Evolutionary conservation across 2,888 invertebrate species (phyloP).

Genomic region (Ennomos quercinarius): DNA sequence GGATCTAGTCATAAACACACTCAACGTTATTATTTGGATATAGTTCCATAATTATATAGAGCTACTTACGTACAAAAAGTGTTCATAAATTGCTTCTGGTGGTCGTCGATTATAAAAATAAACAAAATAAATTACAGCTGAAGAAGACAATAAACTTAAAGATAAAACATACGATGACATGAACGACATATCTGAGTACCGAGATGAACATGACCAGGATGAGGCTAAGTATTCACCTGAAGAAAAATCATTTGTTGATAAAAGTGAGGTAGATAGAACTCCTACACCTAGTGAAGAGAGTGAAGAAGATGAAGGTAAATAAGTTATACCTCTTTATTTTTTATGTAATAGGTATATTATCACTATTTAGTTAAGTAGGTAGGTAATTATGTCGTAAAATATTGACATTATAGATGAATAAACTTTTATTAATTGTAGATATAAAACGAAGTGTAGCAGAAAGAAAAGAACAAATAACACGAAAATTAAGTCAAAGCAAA

Average conservation of each 20-base stretch:
- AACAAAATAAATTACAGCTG: constrained; percentile 54
- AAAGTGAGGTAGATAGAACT: constrained; percentile 85
- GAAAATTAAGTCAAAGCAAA: constrained; percentile 89
- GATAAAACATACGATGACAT: constrained; percentile 71
- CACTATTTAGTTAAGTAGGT: no score
- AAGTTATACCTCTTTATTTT: not conserved
- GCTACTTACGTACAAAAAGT: no score
- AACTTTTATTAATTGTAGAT: constrained; percentile 50
- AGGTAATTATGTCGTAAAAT: no score
- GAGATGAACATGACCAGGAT: constrained; percentile 82
- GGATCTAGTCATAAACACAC: no score
- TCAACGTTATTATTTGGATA: no score
- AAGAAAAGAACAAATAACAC: constrained; percentile 90
- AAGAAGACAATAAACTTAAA: constrained; percentile 81
- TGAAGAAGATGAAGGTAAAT: constrained; percentile 80
- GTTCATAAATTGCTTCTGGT: no score
- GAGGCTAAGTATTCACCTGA: constrained; percentile 93
- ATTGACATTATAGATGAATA: no score
- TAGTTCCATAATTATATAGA: no score
- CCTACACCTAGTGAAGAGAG: constrained; percentile 83
- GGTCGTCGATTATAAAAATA: no score
- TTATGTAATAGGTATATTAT: constrained; percentile 13
- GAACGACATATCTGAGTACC: constrained; percentile 67
- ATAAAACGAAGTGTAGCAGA: constrained; percentile 91
- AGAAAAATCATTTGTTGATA: constrained; percentile 90